A percentile compares a stretch with the other conserved stretches of the same genome.
Conservation (phyloP, 1,140 invertebrate species). For the Melipona quadrifasciata region DNA sequence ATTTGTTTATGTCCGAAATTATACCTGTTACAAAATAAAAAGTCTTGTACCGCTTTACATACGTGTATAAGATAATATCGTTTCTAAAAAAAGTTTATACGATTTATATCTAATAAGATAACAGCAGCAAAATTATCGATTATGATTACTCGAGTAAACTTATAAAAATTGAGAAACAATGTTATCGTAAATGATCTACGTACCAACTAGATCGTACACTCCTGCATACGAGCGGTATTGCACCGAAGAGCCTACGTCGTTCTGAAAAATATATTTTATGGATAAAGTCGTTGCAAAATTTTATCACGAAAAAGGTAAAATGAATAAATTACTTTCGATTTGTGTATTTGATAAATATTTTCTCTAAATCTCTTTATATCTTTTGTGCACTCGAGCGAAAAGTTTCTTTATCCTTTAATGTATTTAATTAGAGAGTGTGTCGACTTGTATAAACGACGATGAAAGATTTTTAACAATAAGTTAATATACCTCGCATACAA, state of each 20-base stretch:
- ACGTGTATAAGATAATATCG: too few species aligned
- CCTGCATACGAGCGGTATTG: slow-evolving; percentile 78
- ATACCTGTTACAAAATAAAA: slow-evolving; percentile 72
- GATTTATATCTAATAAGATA: not conserved
- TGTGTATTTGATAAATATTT: not conserved
- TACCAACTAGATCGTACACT: slow-evolving; percentile 81
- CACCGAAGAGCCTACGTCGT: slow-evolving; percentile 80
- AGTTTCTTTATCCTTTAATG: too few species aligned
- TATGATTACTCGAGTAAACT: not conserved
- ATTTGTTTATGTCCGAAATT: slow-evolving; percentile 80
- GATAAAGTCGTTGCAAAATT: not conserved
- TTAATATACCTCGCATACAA: slow-evolving; percentile 79
- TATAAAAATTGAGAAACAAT: not conserved
- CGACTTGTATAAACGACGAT: too few species aligned
- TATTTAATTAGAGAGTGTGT: not conserved
- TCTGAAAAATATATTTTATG: slow-evolving; percentile 66
- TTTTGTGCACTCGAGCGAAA: too few species aligned
- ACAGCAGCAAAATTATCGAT: not conserved
- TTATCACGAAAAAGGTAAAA: not conserved
- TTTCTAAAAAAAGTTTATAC: not conserved
- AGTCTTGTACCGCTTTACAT: not conserved
- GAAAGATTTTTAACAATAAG: not conserved
- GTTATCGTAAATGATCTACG: slow-evolving; percentile 16
- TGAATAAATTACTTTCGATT: not conserved
- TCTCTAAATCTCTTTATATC: not conserved